A percentile compares a stretch with the other conserved stretches of the same genome.
These are phyloP conservation scores for Balaeniceps rex DNA, from an alignment of 2,113 vertebrate genomes.

Conservation along the genomic window DNA sequence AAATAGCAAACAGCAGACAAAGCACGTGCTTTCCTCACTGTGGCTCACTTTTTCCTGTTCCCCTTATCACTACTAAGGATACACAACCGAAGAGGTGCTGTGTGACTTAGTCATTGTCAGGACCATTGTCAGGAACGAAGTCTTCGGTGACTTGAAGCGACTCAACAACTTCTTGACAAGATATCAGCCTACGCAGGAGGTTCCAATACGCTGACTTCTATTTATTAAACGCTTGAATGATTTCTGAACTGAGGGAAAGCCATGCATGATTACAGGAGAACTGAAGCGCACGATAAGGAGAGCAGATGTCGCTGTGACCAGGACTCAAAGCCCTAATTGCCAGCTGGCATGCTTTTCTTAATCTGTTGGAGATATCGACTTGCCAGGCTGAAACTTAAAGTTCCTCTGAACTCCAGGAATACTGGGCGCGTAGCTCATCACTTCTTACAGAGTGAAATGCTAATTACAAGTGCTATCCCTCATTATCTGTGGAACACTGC, in stretches of 20 bases:
- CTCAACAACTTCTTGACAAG: neutral
- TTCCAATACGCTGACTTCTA: neutral
- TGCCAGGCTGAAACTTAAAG: neutral
- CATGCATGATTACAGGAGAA: neutral
- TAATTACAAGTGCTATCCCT: neutral
- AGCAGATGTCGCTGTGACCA: slow-evolving; percentile 27
- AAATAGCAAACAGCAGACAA: neutral
- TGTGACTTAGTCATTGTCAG: no score
- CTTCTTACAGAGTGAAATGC: neutral
- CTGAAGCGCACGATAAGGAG: neutral
- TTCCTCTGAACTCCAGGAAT: neutral
- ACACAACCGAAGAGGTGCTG: neutral
- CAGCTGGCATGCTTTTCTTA: neutral
- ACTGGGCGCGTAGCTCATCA: neutral
- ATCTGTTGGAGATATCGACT: neutral
- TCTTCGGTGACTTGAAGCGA: neutral
- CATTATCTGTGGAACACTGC: neutral
- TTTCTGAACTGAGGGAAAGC: neutral
- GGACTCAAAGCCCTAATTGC: neutral
- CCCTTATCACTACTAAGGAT: neutral
- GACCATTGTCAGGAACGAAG: neutral
- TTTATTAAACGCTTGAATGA: neutral
- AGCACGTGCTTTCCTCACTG: neutral
- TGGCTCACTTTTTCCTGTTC: neutral
- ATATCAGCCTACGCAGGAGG: neutral